Percentiles rank a stretch among this genome's conserved stretches.
Conservation (phyloP, 2,888 invertebrate species). For the Saturnia japonica region DNA sequence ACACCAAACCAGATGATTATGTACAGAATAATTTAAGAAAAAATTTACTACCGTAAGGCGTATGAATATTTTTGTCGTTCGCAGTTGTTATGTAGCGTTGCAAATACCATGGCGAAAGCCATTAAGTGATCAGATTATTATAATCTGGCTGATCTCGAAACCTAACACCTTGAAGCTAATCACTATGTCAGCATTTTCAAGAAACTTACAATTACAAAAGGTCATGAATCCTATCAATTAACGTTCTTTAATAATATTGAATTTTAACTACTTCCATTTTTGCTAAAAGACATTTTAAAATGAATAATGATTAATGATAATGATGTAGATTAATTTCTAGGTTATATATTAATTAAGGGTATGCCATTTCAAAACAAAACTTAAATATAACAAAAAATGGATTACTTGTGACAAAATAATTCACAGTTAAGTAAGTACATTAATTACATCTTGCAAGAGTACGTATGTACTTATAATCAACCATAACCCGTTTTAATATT, state of each 20-base stretch:
- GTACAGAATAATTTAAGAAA: not conserved
- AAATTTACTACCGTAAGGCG: not conserved
- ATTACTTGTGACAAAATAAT: not conserved
- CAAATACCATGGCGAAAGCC: not conserved
- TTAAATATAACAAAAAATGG: not conserved
- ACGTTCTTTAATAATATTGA: not conserved
- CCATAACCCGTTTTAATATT: slow-evolving; percentile 10
- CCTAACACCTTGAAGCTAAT: not conserved
- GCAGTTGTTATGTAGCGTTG: not conserved
- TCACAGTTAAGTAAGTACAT: not conserved
- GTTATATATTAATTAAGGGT: not conserved
- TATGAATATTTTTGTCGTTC: not conserved
- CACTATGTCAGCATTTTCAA: no score
- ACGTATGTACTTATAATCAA: not conserved
- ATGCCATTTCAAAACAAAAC: not conserved
- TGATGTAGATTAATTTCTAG: not conserved
- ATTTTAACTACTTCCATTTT: not conserved
- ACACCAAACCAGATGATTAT: not conserved
- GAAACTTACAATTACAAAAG: not conserved
- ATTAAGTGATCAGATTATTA: not conserved
- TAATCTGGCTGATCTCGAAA: not conserved
- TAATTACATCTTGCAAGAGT: not conserved
- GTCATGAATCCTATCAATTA: not conserved
- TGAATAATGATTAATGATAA: not conserved
- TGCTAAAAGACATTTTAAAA: not conserved